phyloP scores from a whole-genome alignment of 2,797 vertebrate species.

The Bufotes viridis region DNA sequence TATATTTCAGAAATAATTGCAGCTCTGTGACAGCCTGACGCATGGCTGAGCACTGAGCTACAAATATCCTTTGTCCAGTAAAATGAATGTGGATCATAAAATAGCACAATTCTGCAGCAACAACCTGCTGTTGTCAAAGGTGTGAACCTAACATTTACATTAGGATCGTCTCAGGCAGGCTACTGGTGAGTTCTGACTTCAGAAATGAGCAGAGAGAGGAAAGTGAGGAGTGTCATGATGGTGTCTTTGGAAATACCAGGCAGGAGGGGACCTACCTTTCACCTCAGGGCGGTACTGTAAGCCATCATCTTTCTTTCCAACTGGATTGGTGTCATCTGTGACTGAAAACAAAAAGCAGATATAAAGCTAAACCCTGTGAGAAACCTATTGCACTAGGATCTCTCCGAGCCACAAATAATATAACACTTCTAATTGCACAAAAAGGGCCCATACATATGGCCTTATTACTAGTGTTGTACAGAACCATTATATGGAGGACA shows the following conservation, averaged over 20 bases:
- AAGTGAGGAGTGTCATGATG: background rate
- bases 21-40: background rate
- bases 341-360: constrained; percentile 69
- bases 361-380: background rate
- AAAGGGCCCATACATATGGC: background rate
- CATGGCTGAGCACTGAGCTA: background rate
- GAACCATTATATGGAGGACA: background rate
- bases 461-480: background rate
- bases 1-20: constrained; percentile 18
- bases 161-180: background rate
- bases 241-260: background rate
- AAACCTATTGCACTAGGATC: background rate
- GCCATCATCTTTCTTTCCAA: constrained; percentile 89
- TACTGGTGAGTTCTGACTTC: background rate
- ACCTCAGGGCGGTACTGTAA: constrained; percentile 84
- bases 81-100: constrained; percentile 20
- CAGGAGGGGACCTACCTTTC: constrained; percentile 75
- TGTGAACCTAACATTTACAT: constrained; percentile 18
- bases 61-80: constrained; percentile 1
- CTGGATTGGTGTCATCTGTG: constrained; percentile 79
- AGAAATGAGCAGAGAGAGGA: background rate
- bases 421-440: background rate
- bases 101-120: background rate
- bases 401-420: background rate
- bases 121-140: background rate